Percentiles rank a stretch among this genome's conserved stretches.
Conservation (phyloP, 1,140 invertebrate species). For the Pinna nobilis region DNA sequence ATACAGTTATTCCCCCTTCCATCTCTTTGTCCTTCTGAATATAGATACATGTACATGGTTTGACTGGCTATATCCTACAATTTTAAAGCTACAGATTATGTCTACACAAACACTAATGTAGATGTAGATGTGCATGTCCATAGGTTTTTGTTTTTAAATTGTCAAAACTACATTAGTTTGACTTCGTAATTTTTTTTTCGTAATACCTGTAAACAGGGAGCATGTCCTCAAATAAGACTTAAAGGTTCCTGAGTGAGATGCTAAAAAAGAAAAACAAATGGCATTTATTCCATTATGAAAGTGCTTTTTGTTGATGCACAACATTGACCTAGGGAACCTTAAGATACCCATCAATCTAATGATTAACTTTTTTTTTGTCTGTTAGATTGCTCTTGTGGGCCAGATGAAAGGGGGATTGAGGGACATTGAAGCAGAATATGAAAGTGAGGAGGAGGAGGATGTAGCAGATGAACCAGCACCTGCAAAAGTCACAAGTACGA, state of each 20-base stretch:
- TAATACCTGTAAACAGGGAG: too few species aligned
- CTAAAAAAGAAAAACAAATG: background rate
- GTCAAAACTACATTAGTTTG: too few species aligned
- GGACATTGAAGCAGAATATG: constrained; percentile 72
- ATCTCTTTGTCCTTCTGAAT: background rate
- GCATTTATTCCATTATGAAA: too few species aligned
- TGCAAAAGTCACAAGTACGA: background rate
- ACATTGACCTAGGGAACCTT: background rate
- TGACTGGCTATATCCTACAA: too few species aligned
- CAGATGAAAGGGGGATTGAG: constrained; percentile 73
- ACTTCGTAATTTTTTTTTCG: too few species aligned
- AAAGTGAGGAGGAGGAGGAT: constrained; percentile 70
- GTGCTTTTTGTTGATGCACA: too few species aligned
- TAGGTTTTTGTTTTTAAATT: too few species aligned
- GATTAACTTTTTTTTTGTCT: background rate
- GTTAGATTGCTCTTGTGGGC: constrained; percentile 62
- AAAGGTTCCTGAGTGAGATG: background rate
- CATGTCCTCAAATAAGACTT: too few species aligned
- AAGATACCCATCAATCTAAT: background rate
- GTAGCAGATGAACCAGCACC: constrained; percentile 42
- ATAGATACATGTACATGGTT: background rate
- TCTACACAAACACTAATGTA: too few species aligned
- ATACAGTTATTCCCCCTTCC: background rate
- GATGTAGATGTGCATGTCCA: too few species aligned
- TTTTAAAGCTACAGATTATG: too few species aligned